Percentiles rank a stretch among this genome's conserved stretches.
These are phyloP conservation scores for Ariolimax columbianus DNA, from an alignment of 2,888 invertebrate species.

Conservation along the genomic window DNA sequence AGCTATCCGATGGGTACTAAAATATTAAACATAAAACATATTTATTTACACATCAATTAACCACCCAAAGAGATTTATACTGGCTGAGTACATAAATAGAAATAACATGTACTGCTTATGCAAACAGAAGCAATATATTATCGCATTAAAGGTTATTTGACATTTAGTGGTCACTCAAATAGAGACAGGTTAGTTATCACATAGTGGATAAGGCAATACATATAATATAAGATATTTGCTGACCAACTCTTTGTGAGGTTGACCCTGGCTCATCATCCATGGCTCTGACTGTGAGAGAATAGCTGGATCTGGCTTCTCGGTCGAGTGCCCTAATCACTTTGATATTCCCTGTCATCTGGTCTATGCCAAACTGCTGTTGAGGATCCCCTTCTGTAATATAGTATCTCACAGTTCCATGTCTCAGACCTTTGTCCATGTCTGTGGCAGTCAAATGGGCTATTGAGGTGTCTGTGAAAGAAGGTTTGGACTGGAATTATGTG, in stretches of 20 bases:
- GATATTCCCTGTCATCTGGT: constrained; percentile 47
- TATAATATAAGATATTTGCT: neutral
- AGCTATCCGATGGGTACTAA: no score
- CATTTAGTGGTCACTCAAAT: no score
- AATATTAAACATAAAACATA: no score
- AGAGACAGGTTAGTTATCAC: no score
- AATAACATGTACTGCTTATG: no score
- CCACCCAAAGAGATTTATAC: no score
- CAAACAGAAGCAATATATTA: no score
- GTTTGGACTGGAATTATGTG: no score
- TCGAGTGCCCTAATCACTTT: constrained; percentile 56
- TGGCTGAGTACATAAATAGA: no score
- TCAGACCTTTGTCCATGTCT: constrained; percentile 62
- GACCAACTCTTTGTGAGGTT: constrained; percentile 51
- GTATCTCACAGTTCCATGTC: constrained; percentile 62
- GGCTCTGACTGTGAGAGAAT: constrained; percentile 58
- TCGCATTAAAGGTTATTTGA: no score
- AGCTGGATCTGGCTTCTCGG: constrained; percentile 54
- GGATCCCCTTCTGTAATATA: constrained; percentile 50
- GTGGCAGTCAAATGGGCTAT: constrained; percentile 59
- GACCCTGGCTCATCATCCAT: constrained; percentile 60
- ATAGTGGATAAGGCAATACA: neutral
- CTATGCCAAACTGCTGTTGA: constrained; percentile 54
- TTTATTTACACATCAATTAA: no score
- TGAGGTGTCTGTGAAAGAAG: constrained; percentile 50